Percentiles rank a stretch among this genome's conserved stretches.
Evolutionary conservation across 1,140 invertebrate genomes (phyloP).

Genomic region (Theocolax elegans): DNA sequence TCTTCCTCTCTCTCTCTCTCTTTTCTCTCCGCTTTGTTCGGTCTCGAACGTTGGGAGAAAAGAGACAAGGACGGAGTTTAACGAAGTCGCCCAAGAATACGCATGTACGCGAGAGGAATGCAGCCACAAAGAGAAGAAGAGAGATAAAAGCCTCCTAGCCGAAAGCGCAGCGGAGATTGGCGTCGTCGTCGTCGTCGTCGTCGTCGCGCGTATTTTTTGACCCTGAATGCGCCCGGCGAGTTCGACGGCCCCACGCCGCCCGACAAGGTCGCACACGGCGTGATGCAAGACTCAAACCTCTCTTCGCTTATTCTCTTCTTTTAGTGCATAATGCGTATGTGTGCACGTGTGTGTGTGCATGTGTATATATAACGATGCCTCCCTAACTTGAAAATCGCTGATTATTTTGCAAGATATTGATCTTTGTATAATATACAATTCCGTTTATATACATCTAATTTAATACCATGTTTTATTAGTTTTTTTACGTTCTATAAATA

Average conservation of each 20-base stretch:
- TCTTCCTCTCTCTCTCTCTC: slow-evolving; percentile 8
- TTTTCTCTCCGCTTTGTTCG: not conserved
- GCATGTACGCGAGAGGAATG: not conserved
- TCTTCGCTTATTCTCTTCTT: no score
- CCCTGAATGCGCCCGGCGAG: slow-evolving; percentile 50
- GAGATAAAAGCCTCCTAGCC: not conserved
- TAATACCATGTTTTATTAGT: no score
- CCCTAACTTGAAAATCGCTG: no score
- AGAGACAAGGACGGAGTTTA: not conserved
- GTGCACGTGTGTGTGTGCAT: no score
- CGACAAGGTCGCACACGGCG: slow-evolving; percentile 46
- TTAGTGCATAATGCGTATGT: no score
- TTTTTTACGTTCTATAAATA: no score
- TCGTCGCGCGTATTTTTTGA: slow-evolving; percentile 48
- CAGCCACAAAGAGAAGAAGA: not conserved
- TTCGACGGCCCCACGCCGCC: slow-evolving; percentile 50
- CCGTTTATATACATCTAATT: no score
- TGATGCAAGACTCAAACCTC: slow-evolving; percentile 31
- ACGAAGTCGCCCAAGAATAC: slow-evolving; percentile 23
- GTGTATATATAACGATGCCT: no score
- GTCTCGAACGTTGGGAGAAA: not conserved
- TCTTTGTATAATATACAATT: no score
- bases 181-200: slow-evolving; percentile 43
- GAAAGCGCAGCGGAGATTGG: slow-evolving; percentile 22
- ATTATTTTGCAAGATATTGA: no score